Base-by-base conservation (phyloP, 35 echinoderm and acorn worm genomes). In the Chiridota heheva region DNA sequence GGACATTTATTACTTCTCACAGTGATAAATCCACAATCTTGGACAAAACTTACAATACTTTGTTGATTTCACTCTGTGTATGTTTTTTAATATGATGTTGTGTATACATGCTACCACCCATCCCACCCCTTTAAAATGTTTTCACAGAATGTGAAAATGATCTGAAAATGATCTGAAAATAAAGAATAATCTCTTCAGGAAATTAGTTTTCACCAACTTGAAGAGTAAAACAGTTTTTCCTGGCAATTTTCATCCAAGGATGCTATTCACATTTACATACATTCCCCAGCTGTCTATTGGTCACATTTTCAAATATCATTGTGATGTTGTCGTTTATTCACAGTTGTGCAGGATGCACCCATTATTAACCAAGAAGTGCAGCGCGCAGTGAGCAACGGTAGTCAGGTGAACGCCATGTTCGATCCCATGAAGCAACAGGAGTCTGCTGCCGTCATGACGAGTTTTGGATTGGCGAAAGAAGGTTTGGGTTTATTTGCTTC, bases 381-480 rank as follows among this genome's bases (percentile, higher is more conserved):
- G 42, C 73, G 70, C 5, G 65, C 76, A 41, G 37, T 59, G 25
- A 49, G 27, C 39, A 68, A 70, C 16, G 56, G 30, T 42, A 81
- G 60, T 25, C 69, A 68, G 18, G 55, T 83, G 37, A 86, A 82
- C 0, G 94, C 84, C 28, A 86, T 91, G 80, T 97, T 97, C 63
- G 94, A 97, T 69, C 94, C 94, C 6, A 91, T 91, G 62, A 97
- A 91, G 56, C 82, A 44, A 5, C 63, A 90, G 32, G 81, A 78
- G 31, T 74, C 78, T 42, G 35, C 90, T 28, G 82, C 87, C 7
- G 89, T 97, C 44, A 78, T 96, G 63, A 36, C 62, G 22, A 85
- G 86, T 58, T 96, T 96, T 65, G 82, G 81, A 7, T 43, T 90
- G 20, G 70, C 83, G n/a, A 90, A 77, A 76, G 87, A 84, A 84